These are phyloP conservation scores for Suricata suricatta DNA, from an alignment of 2,113 vertebrate genomes.

Conservation along the genomic window DNA sequence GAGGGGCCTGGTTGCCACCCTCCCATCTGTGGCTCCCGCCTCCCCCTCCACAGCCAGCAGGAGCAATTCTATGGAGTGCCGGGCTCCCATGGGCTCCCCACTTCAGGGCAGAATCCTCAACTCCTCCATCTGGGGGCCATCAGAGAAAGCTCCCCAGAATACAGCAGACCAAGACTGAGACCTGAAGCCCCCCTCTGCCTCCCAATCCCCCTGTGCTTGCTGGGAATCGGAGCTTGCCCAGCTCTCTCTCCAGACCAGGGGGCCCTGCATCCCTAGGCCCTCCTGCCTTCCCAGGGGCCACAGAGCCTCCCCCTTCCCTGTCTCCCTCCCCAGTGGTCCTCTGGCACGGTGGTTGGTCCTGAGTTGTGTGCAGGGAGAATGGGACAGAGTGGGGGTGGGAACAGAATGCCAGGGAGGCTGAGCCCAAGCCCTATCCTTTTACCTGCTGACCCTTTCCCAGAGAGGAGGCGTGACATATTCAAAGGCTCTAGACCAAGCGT, in stretches of 20 bases:
- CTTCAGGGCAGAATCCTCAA: neutral
- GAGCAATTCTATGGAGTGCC: neutral
- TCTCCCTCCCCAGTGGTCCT: neutral
- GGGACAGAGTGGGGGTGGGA: fast-evolving
- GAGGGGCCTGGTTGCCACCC: neutral
- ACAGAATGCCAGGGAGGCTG: neutral
- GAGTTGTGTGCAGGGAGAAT: neutral
- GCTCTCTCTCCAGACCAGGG: neutral
- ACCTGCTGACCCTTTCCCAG: neutral
- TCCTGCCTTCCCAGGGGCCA: neutral
- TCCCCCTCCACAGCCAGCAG: neutral
- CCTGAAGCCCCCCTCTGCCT: fast-evolving
- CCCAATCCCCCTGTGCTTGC: neutral
- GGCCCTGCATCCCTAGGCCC: neutral
- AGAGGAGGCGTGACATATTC: neutral
- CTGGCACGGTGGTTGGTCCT: neutral
- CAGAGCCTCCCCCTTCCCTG: neutral
- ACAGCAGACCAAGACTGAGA: neutral
- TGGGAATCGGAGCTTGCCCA: neutral
- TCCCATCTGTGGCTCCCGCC: neutral
- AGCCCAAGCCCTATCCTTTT: neutral
- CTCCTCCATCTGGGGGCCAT: neutral
- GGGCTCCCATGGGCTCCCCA: too few relatives aligned
- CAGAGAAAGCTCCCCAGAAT: neutral
- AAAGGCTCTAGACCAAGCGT: neutral